These are phyloP conservation scores for Eutrigla gurnardus DNA, from an alignment of 2,797 vertebrate species.

Conservation along the genomic window DNA sequence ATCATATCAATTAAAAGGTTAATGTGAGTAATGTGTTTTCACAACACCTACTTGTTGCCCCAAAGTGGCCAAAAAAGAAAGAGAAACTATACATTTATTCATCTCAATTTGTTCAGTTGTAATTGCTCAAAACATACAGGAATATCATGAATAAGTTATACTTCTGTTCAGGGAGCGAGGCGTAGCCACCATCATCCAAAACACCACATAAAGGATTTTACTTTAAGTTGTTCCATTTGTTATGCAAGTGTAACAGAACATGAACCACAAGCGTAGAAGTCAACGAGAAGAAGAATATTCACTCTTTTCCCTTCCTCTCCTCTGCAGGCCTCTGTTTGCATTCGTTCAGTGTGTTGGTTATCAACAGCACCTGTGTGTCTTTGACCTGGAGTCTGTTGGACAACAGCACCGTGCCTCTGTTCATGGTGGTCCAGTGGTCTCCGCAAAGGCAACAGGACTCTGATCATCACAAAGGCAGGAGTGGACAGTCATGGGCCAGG, in stretches of 20 bases:
- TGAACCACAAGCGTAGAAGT: background rate
- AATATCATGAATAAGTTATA: background rate
- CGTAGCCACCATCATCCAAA: background rate
- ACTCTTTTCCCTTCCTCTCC: slow-evolving; percentile 15
- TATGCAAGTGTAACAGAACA: background rate
- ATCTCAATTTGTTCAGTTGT: background rate
- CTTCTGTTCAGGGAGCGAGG: background rate
- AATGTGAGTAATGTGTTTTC: background rate
- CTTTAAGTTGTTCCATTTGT: background rate
- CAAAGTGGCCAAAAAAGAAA: background rate
- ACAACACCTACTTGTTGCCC: background rate
- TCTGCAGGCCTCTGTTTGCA: slow-evolving; percentile 81
- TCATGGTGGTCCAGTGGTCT: slow-evolving; percentile 91
- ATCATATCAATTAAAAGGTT: background rate
- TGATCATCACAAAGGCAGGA: slow-evolving; percentile 63
- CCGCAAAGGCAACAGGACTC: slow-evolving; percentile 65
- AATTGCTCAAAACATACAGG: background rate
- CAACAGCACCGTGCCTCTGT: slow-evolving; percentile 68
- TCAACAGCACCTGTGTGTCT: slow-evolving; percentile 90
- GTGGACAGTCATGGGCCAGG: slow-evolving; percentile 84
- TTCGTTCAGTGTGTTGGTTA: slow-evolving; percentile 78
- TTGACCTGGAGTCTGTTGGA: slow-evolving; percentile 87
- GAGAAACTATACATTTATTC: background rate
- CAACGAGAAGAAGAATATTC: background rate
- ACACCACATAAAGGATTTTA: background rate